Evolutionary conservation across 2,113 vertebrate species (phyloP), one percentile per base, ranked within the genome.

Genomic region (Saimiri boliviensis): DNA sequence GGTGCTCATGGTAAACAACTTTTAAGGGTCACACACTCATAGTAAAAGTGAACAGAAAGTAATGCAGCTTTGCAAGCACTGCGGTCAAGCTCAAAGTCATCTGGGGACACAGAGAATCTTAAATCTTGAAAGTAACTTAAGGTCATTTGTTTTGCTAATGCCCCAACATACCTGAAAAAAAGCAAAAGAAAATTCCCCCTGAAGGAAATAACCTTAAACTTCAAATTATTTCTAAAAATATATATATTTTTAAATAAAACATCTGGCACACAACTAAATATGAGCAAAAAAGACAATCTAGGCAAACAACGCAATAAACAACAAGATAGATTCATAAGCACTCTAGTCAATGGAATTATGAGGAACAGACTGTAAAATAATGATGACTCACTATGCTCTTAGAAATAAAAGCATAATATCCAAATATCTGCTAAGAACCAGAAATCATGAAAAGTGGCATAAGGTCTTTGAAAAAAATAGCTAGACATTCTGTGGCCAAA

Each of bases 201-300:
- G 4, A 88, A 81, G 56, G 63, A 86, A 88, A 4, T 56, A 3
- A n/a, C 90, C 80, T 87, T 40, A 92, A 84, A 21, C 14, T 95
- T 96, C 54, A 87, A 87, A 74, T 86, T 73, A 92, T 83, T 95
- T 95, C 70, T 93, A 80, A 58, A 83, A 52, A 52, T 84, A 14
- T n/a, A 49, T 94, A n/a, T n/a, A n/a, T 79, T 70, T 70, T 66
- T 27, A 87, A 89, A 74, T 60, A 49, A 13, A 94, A 68, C 40
- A 54, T 60, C 54, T 21, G 83, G 19, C 35, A 27, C 17, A 47
- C 37, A 87, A 45, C 4, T n/a, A 83, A 42, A 77, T 49, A 63
- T 81, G 30, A 94, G 25, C 2, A 11, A 2, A 71, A 93, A 90
- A 25, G 54, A 71, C 20, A 82, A 83, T 17, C 81, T 42, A 35